These are phyloP conservation scores for Puntigrus tetrazona DNA, from an alignment of 2,113 vertebrate genomes.

Conservation along the genomic window DNA sequence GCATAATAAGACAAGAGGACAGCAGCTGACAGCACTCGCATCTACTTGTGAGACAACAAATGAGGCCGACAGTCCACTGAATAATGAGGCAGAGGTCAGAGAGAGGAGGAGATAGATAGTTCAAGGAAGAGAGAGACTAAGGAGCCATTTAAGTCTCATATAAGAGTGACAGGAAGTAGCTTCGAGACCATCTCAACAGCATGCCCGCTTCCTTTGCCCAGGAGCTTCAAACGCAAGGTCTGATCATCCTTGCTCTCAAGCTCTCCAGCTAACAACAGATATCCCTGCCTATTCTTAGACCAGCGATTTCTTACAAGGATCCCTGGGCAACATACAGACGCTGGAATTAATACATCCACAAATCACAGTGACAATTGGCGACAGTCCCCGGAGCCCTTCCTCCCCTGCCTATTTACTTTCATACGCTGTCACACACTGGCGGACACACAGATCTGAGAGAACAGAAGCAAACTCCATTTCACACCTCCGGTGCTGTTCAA, in stretches of 20 bases:
- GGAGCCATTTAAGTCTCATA: constrained; percentile 19
- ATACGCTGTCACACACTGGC: constrained; percentile 54
- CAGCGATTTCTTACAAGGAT: constrained; percentile 64
- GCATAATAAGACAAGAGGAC: constrained; percentile 34
- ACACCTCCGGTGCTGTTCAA: constrained; percentile 79
- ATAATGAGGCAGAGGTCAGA: constrained; percentile 35
- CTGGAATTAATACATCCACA: constrained; percentile 70
- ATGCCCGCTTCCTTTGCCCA: constrained; percentile 47
- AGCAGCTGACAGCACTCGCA: constrained; percentile 19
- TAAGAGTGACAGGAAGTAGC: constrained; percentile 25
- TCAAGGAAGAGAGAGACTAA: constrained; percentile 17
- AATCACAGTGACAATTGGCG: constrained; percentile 74
- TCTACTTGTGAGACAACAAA: constrained; percentile 35
- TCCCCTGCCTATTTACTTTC: constrained; percentile 65
- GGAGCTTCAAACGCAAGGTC: constrained; percentile 42
- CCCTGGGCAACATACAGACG: constrained; percentile 57
- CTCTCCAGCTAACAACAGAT: constrained; percentile 18
- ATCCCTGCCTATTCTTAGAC: constrained; percentile 65
- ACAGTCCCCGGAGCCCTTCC: constrained; percentile 65
- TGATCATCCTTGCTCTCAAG: constrained; percentile 47
- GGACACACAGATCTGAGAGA: constrained; percentile 53
- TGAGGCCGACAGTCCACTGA: constrained; percentile 29
- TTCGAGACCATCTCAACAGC: constrained; percentile 21
- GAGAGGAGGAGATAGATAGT: constrained; percentile 36
- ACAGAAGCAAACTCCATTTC: constrained; percentile 76